These are phyloP conservation scores for Eublepharis macularius DNA, from an alignment of 2,113 vertebrate species.

Conservation along the genomic window DNA sequence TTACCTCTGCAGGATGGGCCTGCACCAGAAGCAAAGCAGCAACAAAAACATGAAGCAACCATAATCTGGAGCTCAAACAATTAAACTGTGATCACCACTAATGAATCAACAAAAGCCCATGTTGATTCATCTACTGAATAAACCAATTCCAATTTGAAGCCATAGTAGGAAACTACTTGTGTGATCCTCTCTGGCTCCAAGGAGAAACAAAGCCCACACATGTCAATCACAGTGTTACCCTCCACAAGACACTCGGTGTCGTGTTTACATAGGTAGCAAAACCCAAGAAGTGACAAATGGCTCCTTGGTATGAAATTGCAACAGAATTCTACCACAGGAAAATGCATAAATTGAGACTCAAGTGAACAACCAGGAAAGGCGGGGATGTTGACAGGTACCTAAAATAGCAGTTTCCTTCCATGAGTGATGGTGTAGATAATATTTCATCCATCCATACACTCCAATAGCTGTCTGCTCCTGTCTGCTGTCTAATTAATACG, in stretches of 20 bases:
- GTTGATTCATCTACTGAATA: background rate
- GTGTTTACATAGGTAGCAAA: conserved; percentile 8
- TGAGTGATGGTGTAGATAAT: conserved; percentile 56
- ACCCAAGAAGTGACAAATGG: conserved; percentile 20
- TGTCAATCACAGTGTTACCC: conserved; percentile 6
- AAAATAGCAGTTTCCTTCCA: conserved; percentile 24
- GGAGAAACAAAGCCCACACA: background rate
- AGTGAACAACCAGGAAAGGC: conserved; percentile 23
- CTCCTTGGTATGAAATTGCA: conserved; percentile 27
- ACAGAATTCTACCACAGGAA: conserved; percentile 5
- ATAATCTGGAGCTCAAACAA: too few species aligned
- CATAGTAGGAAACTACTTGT: background rate
- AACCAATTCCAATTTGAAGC: background rate
- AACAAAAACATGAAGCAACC: too few species aligned
- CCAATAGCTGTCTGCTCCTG: conserved; percentile 47
- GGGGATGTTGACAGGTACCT: conserved; percentile 25
- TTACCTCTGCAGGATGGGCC: background rate
- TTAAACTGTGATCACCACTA: too few species aligned
- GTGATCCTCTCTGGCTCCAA: background rate
- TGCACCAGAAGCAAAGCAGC: background rate
- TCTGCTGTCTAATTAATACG: conserved; percentile 67
- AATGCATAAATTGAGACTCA: conserved; percentile 20
- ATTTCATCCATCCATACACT: conserved; percentile 50
- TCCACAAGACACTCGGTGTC: background rate
- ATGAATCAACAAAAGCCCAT: background rate